phyloP scores from a whole-genome alignment of 2,113 vertebrate genomes.

The Coptodon rendalli region DNA sequence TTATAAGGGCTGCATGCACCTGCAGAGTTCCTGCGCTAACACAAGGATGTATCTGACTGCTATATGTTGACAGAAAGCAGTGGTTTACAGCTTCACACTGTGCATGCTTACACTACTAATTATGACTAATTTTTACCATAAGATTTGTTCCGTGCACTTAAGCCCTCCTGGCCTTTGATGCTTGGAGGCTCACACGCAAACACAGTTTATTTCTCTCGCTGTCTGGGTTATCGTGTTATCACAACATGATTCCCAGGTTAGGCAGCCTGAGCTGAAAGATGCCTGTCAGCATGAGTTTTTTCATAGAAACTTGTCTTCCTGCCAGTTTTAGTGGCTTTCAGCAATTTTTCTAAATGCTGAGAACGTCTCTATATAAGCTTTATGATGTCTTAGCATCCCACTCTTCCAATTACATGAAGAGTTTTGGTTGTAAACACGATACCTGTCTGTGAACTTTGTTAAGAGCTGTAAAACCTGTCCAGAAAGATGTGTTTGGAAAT shows the following conservation, averaged over 20 bases:
- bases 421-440: neutral
- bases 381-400: neutral
- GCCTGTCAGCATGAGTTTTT: neutral
- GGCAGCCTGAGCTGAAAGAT: neutral
- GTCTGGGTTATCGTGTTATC: neutral
- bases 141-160: neutral
- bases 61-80: neutral
- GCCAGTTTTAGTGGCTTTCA: neutral
- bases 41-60: neutral
- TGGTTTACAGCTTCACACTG: neutral
- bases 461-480: neutral
- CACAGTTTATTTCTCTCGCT: neutral
- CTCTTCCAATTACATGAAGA: neutral
- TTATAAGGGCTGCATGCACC: neutral
- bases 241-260: neutral
- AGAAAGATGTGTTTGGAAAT: neutral
- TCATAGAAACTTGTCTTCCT: neutral
- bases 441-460: neutral
- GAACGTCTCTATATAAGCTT: neutral
- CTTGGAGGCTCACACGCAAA: fast-evolving
- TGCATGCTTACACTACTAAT: neutral
- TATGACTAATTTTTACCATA: neutral
- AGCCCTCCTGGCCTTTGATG: neutral
- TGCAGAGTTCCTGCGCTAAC: neutral
- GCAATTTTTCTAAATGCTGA: neutral